Evolutionary conservation across 2,888 invertebrate genomes (phyloP), one percentile per base, ranked within the genome.

Genomic region (Catocala fraxini): DNA sequence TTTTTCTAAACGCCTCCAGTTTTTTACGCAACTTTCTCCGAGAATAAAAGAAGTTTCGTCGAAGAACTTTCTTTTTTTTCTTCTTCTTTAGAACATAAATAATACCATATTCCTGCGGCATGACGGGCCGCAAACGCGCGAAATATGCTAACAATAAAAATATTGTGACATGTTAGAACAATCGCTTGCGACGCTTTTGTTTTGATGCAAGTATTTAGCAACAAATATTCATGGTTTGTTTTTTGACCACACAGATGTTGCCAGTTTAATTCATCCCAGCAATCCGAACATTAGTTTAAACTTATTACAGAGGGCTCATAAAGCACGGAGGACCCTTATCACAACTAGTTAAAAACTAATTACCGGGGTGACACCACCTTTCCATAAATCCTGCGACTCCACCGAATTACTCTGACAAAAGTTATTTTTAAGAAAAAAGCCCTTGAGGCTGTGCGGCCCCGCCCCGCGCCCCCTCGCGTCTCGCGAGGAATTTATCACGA

Each of bases 321-420:
- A 92, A 92, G 85, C 86, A 89, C 80, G 75, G 83, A 77, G 85
- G 86, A 93, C 93, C 94, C 94, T 93, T 94, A 93, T 93, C 94
- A 93, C 89, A 93, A 94, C 93, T 94, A 94, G 94, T 94, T 93
- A 93, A 93, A 93, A 94, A 94, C 94, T 93, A 94, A 94, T 94
- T 94, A 94, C 93, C 79, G 89, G 91, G 92, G 93, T 92, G 94
- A 93, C 94, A 93, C 93, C 92, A 92, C 93, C 92, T 92, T 92
- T 88, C 89, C 89, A 93, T 94, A 93, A 94, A 94, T 94, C 91
- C 85, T 77, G 86, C 77, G 79, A 83, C 92, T 92, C 92, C 88
- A 81, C 90, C 90, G 92, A 93, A 94, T 93, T 93, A 92, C 93
- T 89, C 91, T 91, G 89, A 91, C 93, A 92, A 93, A 94, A 94